Evolutionary conservation across 2,888 invertebrate genomes (phyloP).

Genomic region (Metallyticus violacea): DNA sequence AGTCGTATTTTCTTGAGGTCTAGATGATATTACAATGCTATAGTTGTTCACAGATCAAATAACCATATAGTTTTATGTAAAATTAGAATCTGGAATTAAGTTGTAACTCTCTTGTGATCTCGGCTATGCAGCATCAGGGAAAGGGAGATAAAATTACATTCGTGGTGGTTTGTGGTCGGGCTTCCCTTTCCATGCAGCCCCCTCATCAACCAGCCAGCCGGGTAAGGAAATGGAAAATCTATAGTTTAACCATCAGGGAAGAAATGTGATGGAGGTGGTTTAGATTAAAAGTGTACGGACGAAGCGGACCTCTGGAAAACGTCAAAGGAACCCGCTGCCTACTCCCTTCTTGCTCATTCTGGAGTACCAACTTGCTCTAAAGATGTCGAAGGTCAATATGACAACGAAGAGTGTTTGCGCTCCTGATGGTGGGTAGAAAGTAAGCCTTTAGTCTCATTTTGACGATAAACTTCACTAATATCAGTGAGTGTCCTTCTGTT

Average conservation of each 20-base stretch:
- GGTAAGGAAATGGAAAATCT: conserved; percentile 25
- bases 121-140: neutral
- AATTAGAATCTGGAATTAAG: neutral
- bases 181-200: conserved; percentile 11
- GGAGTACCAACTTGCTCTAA: neutral
- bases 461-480: no score
- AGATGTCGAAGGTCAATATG: neutral
- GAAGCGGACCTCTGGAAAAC: neutral
- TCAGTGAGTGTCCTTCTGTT: no score
- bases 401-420: neutral
- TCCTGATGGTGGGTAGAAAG: no score
- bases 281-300: neutral
- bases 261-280: neutral
- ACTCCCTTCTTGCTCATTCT: neutral
- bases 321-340: neutral
- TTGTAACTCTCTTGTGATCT: neutral
- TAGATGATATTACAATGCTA: no score
- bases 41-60: neutral
- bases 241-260: neutral
- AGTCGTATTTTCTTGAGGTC: no score
- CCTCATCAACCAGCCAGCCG: neutral
- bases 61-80: neutral
- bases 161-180: conserved; percentile 23
- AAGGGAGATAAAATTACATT: conserved; percentile 24
- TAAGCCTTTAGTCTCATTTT: no score